Base-by-base conservation (phyloP, 2,113 vertebrate species). In the Pituophis catenifer region DNA sequence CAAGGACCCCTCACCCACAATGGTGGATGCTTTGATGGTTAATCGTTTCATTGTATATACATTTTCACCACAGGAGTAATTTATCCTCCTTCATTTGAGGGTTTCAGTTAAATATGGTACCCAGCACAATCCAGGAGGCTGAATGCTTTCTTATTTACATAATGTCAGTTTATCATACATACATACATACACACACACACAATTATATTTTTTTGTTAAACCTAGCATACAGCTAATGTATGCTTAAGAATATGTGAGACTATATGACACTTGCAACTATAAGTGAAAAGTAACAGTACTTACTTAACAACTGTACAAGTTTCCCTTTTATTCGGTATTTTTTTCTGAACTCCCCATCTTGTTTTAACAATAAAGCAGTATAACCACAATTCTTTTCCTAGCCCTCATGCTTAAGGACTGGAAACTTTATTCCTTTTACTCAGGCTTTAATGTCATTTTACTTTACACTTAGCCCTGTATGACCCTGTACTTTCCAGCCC, bases 71-170 rank as follows among this genome's bases (percentile, higher is more conserved):
- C 91, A 92, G 93, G 59, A 59, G 65, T 86, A 55, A 59, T 94
- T 95, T 94, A 12, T 8, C 21, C 48, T 89, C 81, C 90, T 95
- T 94, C 5, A 70, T 92, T 95, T 94, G 48, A 50, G 6, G 48
- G 48, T 50, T 50, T 50, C 48, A 50, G 48, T 50, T 50, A 50
- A 50, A 0, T 50, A 50, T 50, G 48, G 48, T 50, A 50, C 48
- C 4, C 48, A 50, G 48, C 48, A 50, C 48, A 50, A 50, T 50
- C 48, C 48, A 50, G 48, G 0, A 50, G 48, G 4, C 48, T 1
- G 5, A 50, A 50, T 50, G 48, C 48, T 50, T 50, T 50, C 48
- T 50, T 50, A 50, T 50, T 50, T 50, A 50, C 48, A 50, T 50
- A 50, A 50, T 50, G 48, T 50, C 48, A 50, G 48, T 50, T 50